Percentiles rank a stretch among this genome's conserved stretches.
Evolutionary conservation across 2,113 vertebrate species (phyloP).

Genomic region (Strix uralensis): DNA sequence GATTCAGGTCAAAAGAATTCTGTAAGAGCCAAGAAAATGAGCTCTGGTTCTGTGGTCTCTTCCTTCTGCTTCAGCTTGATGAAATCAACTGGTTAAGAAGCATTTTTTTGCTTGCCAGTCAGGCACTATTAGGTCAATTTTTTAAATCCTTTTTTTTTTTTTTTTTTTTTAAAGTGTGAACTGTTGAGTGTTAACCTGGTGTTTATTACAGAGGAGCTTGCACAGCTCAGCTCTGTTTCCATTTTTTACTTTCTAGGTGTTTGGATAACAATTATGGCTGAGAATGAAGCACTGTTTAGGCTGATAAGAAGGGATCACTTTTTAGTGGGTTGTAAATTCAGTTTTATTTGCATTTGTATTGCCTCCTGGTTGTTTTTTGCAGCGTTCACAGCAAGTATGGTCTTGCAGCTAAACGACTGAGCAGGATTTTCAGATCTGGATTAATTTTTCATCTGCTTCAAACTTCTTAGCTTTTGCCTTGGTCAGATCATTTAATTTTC

Average conservation of each 20-base stretch:
- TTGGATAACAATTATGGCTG: background rate
- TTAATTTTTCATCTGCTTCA: background rate
- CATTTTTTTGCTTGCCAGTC: background rate
- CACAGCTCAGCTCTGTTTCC: background rate
- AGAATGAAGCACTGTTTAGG: background rate
- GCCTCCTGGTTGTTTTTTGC: background rate
- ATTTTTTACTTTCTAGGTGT: conserved; percentile 5
- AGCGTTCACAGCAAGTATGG: background rate
- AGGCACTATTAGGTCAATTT: background rate
- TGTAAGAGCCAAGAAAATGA: background rate
- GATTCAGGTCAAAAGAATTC: background rate
- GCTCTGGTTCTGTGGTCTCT: background rate
- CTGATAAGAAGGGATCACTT: background rate
- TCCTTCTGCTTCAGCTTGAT: background rate
- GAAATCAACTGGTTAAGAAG: background rate
- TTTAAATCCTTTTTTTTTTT: background rate
- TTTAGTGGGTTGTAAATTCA: background rate
- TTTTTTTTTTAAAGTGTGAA: background rate
- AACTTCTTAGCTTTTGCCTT: background rate
- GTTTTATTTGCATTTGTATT: conserved; percentile 12
- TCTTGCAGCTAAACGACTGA: background rate
- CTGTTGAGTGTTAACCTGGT: background rate
- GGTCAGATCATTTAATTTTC: background rate
- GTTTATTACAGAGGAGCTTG: background rate
- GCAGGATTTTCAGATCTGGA: background rate